Conservation (phyloP, 2,113 vertebrate genomes). For the Cyprinodon brontotheroides region DNA sequence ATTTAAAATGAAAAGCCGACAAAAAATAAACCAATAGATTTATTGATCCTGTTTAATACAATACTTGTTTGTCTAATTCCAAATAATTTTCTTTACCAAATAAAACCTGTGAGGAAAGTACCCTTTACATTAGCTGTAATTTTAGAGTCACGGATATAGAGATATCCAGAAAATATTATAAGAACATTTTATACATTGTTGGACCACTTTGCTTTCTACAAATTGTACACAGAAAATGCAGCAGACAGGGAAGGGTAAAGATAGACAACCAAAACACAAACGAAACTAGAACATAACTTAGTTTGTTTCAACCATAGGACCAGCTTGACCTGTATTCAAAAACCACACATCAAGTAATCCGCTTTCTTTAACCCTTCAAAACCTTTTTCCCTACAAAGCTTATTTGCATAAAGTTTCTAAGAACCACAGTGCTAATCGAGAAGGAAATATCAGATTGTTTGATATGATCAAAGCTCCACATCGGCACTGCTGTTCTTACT, state of each 20-base stretch:
- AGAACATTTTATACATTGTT: neutral
- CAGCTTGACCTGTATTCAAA: conserved; percentile 26
- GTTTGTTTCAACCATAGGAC: conserved; percentile 23
- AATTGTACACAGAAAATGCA: conserved; percentile 33
- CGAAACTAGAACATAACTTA: conserved; percentile 43
- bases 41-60: conserved; percentile 14
- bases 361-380: conserved; percentile 16
- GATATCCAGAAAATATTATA: neutral
- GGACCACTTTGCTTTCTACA: conserved; percentile 24
- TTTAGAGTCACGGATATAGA: conserved; percentile 10
- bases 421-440: conserved; percentile 39
- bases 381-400: conserved; percentile 5
- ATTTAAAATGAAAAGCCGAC: conserved; percentile 32
- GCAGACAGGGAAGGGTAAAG: neutral
- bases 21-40: neutral
- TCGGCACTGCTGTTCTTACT: conserved; percentile 48
- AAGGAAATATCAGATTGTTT: conserved; percentile 39
- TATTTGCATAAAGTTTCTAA: conserved; percentile 43
- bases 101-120: conserved; percentile 1
- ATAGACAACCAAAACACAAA: conserved; percentile 31
- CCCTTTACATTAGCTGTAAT: neutral
- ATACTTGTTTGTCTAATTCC: conserved; percentile 30
- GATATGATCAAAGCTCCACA: conserved; percentile 53
- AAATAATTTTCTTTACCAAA: conserved; percentile 10
- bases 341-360: conserved; percentile 31